These are phyloP conservation scores for Apamea sordens DNA, from an alignment of 2,888 invertebrate genomes.

Conservation along the genomic window DNA sequence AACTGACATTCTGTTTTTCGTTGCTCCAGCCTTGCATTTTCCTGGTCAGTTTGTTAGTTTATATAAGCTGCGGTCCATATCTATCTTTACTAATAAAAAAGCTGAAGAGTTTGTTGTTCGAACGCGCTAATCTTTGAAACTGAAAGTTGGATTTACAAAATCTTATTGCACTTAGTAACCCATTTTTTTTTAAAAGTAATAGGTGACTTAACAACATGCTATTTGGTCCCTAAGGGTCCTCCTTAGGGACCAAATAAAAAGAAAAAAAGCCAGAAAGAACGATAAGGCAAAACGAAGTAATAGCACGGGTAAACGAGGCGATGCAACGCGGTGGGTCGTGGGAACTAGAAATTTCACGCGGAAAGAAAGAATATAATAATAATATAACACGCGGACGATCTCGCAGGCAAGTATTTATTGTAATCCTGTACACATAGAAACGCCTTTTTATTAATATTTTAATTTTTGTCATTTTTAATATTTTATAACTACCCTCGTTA, in stretches of 20 bases:
- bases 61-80: not conserved
- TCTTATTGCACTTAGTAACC: no score
- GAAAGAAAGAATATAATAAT: no score
- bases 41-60: not conserved
- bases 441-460: not conserved
- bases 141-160: no score
- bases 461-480: no score
- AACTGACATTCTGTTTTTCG: not conserved
- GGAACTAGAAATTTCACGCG: not conserved
- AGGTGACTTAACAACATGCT: no score
- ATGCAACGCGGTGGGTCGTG: not conserved
- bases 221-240: no score
- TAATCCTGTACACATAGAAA: not conserved
- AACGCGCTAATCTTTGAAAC: no score
- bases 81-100: not conserved
- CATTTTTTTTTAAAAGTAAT: no score
- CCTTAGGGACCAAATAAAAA: not conserved
- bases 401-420: not conserved
- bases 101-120: no score
- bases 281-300: not conserved
- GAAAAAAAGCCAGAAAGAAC: not conserved
- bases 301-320: not conserved
- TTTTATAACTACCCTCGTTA: no score
- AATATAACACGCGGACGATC: not conserved
- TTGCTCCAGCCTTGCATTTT: not conserved